Base-by-base conservation (phyloP, 2,888 invertebrate species). In the Trimorus sp. region DNA sequence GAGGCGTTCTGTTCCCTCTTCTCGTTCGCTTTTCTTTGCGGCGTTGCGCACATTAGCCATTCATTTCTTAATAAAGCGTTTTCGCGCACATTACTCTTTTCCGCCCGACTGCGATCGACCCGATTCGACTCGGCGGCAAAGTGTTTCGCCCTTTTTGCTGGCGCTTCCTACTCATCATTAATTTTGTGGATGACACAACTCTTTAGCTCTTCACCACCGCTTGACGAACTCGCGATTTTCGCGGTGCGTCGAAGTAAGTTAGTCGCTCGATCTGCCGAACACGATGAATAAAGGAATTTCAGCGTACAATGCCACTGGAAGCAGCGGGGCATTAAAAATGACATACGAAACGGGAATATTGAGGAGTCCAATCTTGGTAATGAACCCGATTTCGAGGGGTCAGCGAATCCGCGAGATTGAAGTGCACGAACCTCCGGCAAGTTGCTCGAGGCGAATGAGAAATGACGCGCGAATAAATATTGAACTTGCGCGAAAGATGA, bases 1-100 rank as follows among this genome's bases (percentile, higher is more conserved):
- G 54, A 49, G n/a, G 6, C 26, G 59, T 73, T 66, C 42, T 36
- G 53, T 60, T 71, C 36, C 40, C 7, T 7, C 6, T 56, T 58
- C 45, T 45, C 36, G n/a, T 68, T 60, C 68, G 66, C 66, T 78
- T 51, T 15, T 37, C 38, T 59, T 73, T 62, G 36, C 59, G 37
- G 54, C 51, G 62, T 68, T 49, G 49, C 38, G 38, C 48, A 68
- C 42, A 51, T 79, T 62, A 79, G 63, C 60, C 51, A 58, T 79
- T 79, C 73, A 65, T 70, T 60, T 53, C 74, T 58, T 79, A 74
- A 74, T 69, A 79, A 74, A 63, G 63, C 48, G 48, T 58, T 79
- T 79, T 69, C 63, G 49, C 53, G 54, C 62, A 56, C 79, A 68
- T 71, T 79, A 79, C 48, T 73, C 78, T 73, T 56, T 16, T 40